phyloP scores from a whole-genome alignment of 1,140 invertebrate genomes.

The Heliconius nattereri region DNA sequence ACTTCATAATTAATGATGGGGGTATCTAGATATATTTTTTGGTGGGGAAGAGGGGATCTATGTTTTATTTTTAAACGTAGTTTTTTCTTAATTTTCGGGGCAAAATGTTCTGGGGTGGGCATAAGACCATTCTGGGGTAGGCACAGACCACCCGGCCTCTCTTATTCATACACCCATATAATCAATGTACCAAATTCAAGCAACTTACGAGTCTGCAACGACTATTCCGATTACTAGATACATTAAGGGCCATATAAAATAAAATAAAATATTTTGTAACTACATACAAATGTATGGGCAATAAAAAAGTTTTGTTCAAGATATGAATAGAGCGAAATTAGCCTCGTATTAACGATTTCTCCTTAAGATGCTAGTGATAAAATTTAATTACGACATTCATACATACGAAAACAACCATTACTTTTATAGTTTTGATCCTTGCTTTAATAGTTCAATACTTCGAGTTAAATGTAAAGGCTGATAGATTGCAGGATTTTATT shows the following conservation, averaged over 20 bases:
- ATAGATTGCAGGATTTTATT: constrained; percentile 36
- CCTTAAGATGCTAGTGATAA: constrained; percentile 50
- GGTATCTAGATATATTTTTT: too few relatives aligned
- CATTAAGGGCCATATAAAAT: constrained; percentile 1
- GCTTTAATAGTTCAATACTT: constrained; percentile 37
- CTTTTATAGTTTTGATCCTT: constrained; percentile 49
- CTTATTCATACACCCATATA: too few relatives aligned
- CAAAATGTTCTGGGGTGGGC: too few relatives aligned
- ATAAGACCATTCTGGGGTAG: too few relatives aligned
- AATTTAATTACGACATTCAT: constrained; percentile 56
- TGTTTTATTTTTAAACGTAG: too few relatives aligned
- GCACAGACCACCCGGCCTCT: too few relatives aligned
- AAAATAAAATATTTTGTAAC: constrained; percentile 8
- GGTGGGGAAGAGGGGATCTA: too few relatives aligned
- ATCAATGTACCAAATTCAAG: neutral
- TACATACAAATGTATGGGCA: constrained; percentile 25
- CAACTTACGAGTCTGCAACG: neutral
- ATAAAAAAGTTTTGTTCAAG: constrained; percentile 34
- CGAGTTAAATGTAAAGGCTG: constrained; percentile 37
- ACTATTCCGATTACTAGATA: constrained; percentile 13
- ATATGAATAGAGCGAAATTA: constrained; percentile 48
- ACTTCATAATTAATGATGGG: too few relatives aligned
- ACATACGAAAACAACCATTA: constrained; percentile 39
- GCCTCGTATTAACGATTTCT: constrained; percentile 42
- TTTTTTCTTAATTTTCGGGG: too few relatives aligned